These are phyloP conservation scores for Melangyna quadrimaculata DNA, from an alignment of 2,888 invertebrate genomes.

Conservation along the genomic window DNA sequence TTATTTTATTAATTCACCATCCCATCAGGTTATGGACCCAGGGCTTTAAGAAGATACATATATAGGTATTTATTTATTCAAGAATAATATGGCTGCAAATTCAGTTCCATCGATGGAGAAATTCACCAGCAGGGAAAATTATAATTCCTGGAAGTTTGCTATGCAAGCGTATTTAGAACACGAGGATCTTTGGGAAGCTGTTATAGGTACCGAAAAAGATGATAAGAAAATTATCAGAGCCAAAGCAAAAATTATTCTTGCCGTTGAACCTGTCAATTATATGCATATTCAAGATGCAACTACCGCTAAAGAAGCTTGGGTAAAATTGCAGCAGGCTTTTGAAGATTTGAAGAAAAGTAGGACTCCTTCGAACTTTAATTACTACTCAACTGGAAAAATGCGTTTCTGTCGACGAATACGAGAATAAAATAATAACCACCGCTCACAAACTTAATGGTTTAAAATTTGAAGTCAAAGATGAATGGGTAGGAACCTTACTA, in stretches of 20 bases:
- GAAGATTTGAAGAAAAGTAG: not conserved
- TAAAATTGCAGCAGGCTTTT: not conserved
- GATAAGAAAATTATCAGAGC: not conserved
- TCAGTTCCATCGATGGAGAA: not conserved
- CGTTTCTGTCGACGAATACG: not conserved
- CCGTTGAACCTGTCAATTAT: not conserved
- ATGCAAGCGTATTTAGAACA: no score
- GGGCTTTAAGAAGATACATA: no score
- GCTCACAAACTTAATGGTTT: not conserved
- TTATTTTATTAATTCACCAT: no score
- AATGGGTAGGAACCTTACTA: not conserved
- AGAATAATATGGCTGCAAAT: no score
- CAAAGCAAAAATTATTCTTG: not conserved
- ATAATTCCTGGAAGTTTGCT: no score
- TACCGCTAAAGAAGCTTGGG: not conserved
- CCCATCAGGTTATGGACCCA: no score
- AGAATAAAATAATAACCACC: not conserved
- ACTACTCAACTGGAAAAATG: not conserved
- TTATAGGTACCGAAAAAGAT: not conserved
- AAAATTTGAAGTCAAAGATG: not conserved
- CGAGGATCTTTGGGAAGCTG: no score
- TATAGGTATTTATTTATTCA: no score
- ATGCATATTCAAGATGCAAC: not conserved
- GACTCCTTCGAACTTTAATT: not conserved
- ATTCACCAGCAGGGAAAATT: no score